Conservation (phyloP, 2,113 vertebrate genomes). For the Anseranas semipalmata region DNA sequence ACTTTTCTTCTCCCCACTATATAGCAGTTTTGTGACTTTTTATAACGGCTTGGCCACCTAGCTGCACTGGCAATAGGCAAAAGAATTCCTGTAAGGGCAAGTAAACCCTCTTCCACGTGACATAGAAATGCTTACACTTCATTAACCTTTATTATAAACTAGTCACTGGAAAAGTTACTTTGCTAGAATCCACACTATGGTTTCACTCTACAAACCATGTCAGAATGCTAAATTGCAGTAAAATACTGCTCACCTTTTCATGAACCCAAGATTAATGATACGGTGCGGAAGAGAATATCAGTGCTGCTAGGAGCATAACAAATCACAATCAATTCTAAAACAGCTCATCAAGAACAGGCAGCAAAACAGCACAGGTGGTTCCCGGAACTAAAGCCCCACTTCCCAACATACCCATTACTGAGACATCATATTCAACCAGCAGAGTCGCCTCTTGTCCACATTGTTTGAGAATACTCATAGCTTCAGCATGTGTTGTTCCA, state of each 20-base stretch:
- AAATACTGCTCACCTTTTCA: constrained; percentile 63
- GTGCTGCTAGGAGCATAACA: background rate
- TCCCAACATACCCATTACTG: constrained; percentile 89
- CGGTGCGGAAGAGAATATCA: background rate
- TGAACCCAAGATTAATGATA: constrained; percentile 70
- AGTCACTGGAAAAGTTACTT: constrained; percentile 60
- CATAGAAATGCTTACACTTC: constrained; percentile 22
- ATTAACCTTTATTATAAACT: constrained; percentile 50
- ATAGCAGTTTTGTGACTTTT: background rate
- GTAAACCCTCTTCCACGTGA: background rate
- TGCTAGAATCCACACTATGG: constrained; percentile 20
- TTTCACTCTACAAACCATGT: constrained; percentile 42
- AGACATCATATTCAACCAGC: constrained; percentile 95
- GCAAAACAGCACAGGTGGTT: background rate
- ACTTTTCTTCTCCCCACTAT: background rate
- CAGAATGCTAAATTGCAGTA: constrained; percentile 42
- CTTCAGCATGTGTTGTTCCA: constrained; percentile 90
- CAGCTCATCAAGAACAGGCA: constrained; percentile 24
- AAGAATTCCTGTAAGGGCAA: constrained; percentile 27
- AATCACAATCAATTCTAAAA: constrained; percentile 20
- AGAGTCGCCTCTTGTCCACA: constrained; percentile 96
- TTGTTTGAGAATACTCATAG: constrained; percentile 97
- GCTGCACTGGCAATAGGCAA: background rate
- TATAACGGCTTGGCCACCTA: background rate
- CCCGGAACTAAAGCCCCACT: background rate